These are phyloP conservation scores for Rhinophrynus dorsalis DNA, from an alignment of 2,797 vertebrate genomes.

Conservation along the genomic window DNA sequence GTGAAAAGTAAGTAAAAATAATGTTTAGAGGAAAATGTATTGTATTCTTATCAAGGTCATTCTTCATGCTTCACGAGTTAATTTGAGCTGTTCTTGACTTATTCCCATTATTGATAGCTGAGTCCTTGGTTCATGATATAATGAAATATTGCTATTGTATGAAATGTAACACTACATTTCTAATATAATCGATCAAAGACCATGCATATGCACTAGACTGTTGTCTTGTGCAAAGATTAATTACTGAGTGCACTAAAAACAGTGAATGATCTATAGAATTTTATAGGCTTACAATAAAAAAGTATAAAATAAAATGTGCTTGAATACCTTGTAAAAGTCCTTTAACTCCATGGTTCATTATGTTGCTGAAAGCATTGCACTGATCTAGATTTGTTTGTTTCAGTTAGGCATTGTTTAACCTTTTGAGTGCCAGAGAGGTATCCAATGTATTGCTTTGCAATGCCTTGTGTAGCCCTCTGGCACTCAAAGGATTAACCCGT, in stretches of 20 bases:
- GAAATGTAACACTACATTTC: slow-evolving; percentile 79
- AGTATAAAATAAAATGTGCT: not conserved
- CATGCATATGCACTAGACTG: slow-evolving; percentile 68
- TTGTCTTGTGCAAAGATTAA: slow-evolving; percentile 76
- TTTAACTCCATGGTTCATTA: not conserved
- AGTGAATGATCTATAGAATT: slow-evolving; percentile 39
- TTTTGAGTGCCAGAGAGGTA: too few species aligned
- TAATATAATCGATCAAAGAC: slow-evolving; percentile 77
- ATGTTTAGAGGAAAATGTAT: slow-evolving; percentile 46
- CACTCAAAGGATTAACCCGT: too few species aligned
- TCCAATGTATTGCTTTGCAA: too few species aligned
- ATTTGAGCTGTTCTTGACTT: slow-evolving; percentile 62
- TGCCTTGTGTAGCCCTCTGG: too few species aligned
- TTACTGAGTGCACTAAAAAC: slow-evolving; percentile 64
- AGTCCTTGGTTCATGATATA: slow-evolving; percentile 65
- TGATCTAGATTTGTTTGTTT: too few species aligned
- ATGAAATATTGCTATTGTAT: slow-evolving; percentile 78
- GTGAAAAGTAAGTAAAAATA: slow-evolving; percentile 30
- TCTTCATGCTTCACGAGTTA: slow-evolving; percentile 62
- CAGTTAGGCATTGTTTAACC: too few species aligned
- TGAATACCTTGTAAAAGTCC: not conserved
- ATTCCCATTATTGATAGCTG: slow-evolving; percentile 66
- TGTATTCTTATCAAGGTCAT: slow-evolving; percentile 63
- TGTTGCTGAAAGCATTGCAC: not conserved
- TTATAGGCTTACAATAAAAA: not conserved